These are phyloP conservation scores for Eupsittula cactorum DNA, from an alignment of 2,113 vertebrate genomes.

Conservation along the genomic window DNA sequence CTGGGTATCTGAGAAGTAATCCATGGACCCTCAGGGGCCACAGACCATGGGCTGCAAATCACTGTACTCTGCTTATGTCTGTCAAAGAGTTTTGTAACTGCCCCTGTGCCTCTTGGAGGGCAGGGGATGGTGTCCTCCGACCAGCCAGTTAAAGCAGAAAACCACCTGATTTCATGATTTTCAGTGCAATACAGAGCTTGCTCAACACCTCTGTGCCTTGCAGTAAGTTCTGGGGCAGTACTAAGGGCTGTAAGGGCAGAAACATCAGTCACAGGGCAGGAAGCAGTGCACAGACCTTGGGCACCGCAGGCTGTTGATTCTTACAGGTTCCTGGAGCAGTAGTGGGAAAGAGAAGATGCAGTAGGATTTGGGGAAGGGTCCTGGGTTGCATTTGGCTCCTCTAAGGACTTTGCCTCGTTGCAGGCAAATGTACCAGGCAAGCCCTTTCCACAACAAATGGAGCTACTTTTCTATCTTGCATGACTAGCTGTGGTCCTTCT, in stretches of 20 bases:
- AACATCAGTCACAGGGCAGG: background rate
- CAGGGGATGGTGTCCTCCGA: background rate
- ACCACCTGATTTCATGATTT: background rate
- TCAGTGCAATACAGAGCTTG: background rate
- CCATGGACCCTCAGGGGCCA: background rate
- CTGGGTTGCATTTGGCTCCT: background rate
- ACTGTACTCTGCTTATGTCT: fast-evolving
- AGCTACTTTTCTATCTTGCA: background rate
- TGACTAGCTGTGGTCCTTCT: background rate
- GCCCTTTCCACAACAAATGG: background rate
- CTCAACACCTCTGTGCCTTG: background rate
- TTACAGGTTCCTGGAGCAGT: background rate
- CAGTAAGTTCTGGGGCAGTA: background rate
- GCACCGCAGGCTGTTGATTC: fast-evolving
- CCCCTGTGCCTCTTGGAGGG: background rate
- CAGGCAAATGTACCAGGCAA: background rate
- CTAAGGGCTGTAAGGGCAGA: background rate
- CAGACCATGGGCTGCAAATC: background rate
- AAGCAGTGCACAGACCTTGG: background rate
- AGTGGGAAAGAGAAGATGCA: background rate
- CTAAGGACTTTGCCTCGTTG: background rate
- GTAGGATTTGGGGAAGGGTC: background rate
- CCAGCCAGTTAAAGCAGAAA: background rate
- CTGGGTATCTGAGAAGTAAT: background rate
- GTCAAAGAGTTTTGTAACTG: background rate